Percentiles rank a stretch among this genome's conserved stretches.
These are phyloP conservation scores for Drosophila mimica DNA, from an alignment of 2,888 invertebrate species.

Conservation along the genomic window DNA sequence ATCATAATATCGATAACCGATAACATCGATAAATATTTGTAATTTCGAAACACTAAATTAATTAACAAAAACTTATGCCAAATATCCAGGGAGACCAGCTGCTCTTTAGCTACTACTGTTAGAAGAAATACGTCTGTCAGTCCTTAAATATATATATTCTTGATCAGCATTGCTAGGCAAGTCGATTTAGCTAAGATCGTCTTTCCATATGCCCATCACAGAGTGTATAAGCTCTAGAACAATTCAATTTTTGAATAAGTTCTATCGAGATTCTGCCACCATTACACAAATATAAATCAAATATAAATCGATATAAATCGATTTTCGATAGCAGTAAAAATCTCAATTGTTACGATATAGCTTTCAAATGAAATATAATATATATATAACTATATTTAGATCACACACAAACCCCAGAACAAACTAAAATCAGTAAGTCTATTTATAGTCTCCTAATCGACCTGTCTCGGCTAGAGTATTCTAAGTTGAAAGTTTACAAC, in stretches of 20 bases:
- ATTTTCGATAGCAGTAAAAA: background rate
- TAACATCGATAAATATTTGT: background rate
- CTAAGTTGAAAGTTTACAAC: background rate
- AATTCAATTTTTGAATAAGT: background rate
- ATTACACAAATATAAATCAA: background rate
- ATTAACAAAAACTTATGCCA: background rate
- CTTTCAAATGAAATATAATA: background rate
- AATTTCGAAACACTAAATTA: background rate
- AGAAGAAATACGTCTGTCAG: background rate
- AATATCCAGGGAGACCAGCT: background rate
- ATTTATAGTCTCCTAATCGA: background rate
- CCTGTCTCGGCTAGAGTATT: background rate
- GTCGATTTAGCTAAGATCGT: background rate
- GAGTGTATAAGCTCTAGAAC: background rate
- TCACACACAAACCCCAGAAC: background rate
- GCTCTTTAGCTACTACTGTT: background rate
- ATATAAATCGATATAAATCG: background rate
- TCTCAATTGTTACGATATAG: background rate
- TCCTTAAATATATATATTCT: background rate
- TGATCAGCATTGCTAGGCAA: background rate
- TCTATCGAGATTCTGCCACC: background rate
- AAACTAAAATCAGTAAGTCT: background rate
- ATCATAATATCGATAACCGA: constrained; percentile 8
- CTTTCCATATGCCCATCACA: background rate
- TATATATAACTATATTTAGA: no score